Percentiles rank a stretch among this genome's conserved stretches.
phyloP scores from a whole-genome alignment of 1,140 invertebrate genomes.

The Drosophila athabasca region DNA sequence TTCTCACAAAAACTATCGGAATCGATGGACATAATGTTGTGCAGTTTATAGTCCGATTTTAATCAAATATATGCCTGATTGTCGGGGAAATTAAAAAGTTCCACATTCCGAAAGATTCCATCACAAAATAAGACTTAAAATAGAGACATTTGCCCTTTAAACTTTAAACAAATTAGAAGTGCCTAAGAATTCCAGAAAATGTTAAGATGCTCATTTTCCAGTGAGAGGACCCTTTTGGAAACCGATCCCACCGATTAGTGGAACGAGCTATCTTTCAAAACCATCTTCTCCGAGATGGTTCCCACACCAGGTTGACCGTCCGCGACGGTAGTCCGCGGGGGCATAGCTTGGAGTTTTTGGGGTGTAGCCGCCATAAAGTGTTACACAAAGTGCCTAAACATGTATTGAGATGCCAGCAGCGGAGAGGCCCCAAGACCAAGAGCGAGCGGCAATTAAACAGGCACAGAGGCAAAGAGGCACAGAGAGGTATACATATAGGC shows the following conservation, averaged over 20 bases:
- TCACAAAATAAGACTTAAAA: slow-evolving; percentile 15
- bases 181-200: slow-evolving; percentile 3
- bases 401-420: slow-evolving; percentile 75
- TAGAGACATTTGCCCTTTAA: slow-evolving; percentile 13
- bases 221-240: slow-evolving; percentile 18
- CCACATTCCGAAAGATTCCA: neutral
- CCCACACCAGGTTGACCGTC: slow-evolving; percentile 33
- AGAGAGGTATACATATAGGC: too few species aligned
- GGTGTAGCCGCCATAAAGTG: slow-evolving; percentile 76
- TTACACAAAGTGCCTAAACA: slow-evolving; percentile 80
- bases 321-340: slow-evolving; percentile 56
- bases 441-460: slow-evolving; percentile 67
- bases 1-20: too few species aligned
- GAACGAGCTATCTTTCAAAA: slow-evolving; percentile 37
- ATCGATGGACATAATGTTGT: too few species aligned
- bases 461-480: slow-evolving; percentile 33
- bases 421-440: slow-evolving; percentile 46
- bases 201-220: slow-evolving; percentile 15
- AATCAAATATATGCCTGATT: too few species aligned
- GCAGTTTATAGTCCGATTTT: too few species aligned
- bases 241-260: slow-evolving; percentile 34
- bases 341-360: slow-evolving; percentile 15
- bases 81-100: too few species aligned
- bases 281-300: slow-evolving; percentile 44
- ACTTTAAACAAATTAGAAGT: neutral